Percentiles rank a stretch among this genome's conserved stretches.
phyloP scores from a whole-genome alignment of 2,797 vertebrate genomes.

The Lepus oiostolus region DNA sequence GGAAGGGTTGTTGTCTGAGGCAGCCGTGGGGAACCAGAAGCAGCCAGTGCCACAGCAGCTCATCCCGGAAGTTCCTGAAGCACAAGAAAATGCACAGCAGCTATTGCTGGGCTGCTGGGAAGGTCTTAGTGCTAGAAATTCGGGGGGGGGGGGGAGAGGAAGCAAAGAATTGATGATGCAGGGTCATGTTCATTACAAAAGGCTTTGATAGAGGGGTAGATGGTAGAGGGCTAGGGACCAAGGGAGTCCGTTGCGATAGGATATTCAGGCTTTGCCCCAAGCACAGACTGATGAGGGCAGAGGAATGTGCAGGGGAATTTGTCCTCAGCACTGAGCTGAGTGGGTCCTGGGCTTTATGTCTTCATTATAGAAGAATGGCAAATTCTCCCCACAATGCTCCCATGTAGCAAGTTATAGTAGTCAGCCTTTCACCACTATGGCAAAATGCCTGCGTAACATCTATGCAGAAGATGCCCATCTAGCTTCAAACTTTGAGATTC shows the following conservation, averaged over 20 bases:
- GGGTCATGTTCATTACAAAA: too few relatives aligned
- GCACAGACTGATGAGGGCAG: neutral
- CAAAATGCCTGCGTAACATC: too few relatives aligned
- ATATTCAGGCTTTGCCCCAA: too few relatives aligned
- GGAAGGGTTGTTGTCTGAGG: neutral
- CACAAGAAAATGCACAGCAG: neutral
- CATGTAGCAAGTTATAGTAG: too few relatives aligned
- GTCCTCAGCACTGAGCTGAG: neutral
- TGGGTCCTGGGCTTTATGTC: neutral
- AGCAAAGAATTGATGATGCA: neutral
- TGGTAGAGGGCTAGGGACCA: neutral
- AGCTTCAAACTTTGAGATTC: too few relatives aligned
- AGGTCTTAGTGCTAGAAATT: neutral
- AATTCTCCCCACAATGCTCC: neutral
- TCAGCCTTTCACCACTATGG: too few relatives aligned
- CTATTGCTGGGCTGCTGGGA: too few relatives aligned
- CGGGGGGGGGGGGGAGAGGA: too few relatives aligned
- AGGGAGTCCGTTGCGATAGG: neutral
- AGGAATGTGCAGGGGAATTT: fast-evolving
- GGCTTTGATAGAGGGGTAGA: neutral
- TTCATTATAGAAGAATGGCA: neutral
- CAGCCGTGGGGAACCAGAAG: neutral
- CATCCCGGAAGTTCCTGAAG: neutral
- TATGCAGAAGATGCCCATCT: too few relatives aligned
- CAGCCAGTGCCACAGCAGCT: neutral